These are phyloP conservation scores for Babylonia areolata DNA, from an alignment of 1,140 invertebrate species.

Conservation along the genomic window DNA sequence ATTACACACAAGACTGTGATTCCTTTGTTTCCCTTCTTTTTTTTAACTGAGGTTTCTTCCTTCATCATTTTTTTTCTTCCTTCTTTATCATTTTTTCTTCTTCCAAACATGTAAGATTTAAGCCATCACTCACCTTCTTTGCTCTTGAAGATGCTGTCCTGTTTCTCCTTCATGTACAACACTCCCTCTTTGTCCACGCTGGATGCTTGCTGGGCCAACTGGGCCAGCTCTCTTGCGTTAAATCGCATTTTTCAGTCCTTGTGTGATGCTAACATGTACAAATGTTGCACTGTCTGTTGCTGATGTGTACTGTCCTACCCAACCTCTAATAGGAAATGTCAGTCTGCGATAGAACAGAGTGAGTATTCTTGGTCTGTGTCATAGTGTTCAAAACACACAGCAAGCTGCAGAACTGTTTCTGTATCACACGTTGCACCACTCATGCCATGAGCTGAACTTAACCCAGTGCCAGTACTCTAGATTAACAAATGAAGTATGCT, in stretches of 20 bases:
- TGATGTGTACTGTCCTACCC: neutral
- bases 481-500: no score
- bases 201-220: conserved; percentile 89
- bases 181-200: conserved; percentile 95
- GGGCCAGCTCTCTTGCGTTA: conserved; percentile 91
- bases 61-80: neutral
- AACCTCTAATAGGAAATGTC: neutral
- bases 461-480: no score
- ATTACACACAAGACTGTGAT: no score
- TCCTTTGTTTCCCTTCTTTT: no score
- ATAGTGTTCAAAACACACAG: neutral
- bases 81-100: neutral
- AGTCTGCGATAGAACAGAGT: neutral
- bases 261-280: neutral
- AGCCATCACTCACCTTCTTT: conserved; percentile 84
- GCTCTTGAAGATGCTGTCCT: conserved; percentile 89
- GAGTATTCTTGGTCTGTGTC: neutral
- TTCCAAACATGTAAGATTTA: no score
- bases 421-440: no score
- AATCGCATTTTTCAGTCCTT: conserved; percentile 84
- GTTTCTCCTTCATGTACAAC: conserved; percentile 89
- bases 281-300: neutral
- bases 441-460: no score
- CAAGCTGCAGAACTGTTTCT: neutral
- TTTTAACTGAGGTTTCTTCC: no score